Evolutionary conservation across 2,888 invertebrate species (phyloP), one percentile per base, ranked within the genome.

Genomic region (Pollenia angustigena): DNA sequence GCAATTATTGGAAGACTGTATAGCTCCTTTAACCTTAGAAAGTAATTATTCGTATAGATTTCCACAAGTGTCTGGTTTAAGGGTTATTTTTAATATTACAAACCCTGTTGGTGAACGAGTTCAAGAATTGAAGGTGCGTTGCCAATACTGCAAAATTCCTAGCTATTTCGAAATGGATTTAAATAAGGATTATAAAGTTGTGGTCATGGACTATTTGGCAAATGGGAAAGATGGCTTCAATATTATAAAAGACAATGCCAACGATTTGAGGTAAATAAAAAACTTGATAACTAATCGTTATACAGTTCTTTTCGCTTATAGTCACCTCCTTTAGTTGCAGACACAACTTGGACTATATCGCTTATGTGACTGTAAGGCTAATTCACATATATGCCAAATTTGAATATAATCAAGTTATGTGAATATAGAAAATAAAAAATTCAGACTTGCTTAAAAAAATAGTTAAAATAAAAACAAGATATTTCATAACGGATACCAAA

Each of bases 171-270:
- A 95, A 0, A 91, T 97, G 10, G 93, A 95, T 52, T 85, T 90
- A 0, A 91, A 94, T 56, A 92, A 94, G 87, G 94, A 93, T 66
- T 97, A 97, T 93, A 94, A 95, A 14, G 92, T 97, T 1, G 93
- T 95, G 40, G 93, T 95, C 10, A 94, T 95, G 87, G 94, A 94
- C 85, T 97, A 95, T 91, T 92, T 97, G 87, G 94, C 95, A 0
- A 94, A 94, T 74, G 97, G 97, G 32, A 97, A 96, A 71, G 96
- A 97, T 90, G 96, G 96, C 0, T 96, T 95, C 90, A 90, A 93
- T 80, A 93, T 95, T 69, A 92, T 94, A 90, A 89, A 88, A 8
- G 88, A 92, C 1, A 90, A 93, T 76, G 91, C 91, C 46, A 90
- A 91, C 40, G 92, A 93, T 87, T 66, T 89, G 3, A 88, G 89